These are phyloP conservation scores for Gymnosoma rotundatum DNA, from an alignment of 2,888 invertebrate species.

Conservation along the genomic window DNA sequence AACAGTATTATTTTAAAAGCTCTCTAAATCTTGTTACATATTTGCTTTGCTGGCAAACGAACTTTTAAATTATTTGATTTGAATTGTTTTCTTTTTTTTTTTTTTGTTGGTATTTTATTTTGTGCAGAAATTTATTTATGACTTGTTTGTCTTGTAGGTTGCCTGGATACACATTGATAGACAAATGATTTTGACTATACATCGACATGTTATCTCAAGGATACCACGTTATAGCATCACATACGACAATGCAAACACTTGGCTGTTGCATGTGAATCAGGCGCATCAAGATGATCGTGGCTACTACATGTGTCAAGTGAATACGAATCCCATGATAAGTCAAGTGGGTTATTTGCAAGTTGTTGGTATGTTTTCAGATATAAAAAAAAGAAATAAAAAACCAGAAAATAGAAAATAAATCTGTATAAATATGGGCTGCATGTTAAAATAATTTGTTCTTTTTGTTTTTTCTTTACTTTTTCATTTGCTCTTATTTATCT, in stretches of 20 bases:
- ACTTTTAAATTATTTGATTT: background rate
- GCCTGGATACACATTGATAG: conserved; percentile 97
- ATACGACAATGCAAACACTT: conserved; percentile 95
- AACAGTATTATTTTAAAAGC: background rate
- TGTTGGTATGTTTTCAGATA: conserved; percentile 87
- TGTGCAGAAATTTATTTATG: conserved; percentile 4
- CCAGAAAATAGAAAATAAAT: conserved; percentile 26
- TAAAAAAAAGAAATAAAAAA: background rate
- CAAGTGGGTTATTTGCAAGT: conserved; percentile 97
- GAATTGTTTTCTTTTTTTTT: background rate
- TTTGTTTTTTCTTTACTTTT: background rate
- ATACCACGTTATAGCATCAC: conserved; percentile 95
- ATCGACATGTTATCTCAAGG: conserved; percentile 94
- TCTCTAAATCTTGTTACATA: conserved; percentile 5
- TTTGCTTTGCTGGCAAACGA: conserved; percentile 5
- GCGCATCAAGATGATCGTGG: conserved; percentile 96
- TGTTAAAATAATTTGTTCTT: conserved; percentile 21
- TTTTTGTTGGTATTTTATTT: background rate
- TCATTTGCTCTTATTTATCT: conserved; percentile 4
- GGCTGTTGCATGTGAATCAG: conserved; percentile 94
- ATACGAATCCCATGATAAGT: conserved; percentile 97
- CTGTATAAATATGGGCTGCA: conserved; percentile 5
- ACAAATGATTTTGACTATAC: conserved; percentile 96
- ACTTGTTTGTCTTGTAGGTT: conserved; percentile 84
- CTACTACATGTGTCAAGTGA: conserved; percentile 86